Percentiles rank a stretch among this genome's conserved stretches.
These are phyloP conservation scores for Gadopsis bispinosus DNA, from an alignment of 2,797 vertebrate species.

Conservation along the genomic window DNA sequence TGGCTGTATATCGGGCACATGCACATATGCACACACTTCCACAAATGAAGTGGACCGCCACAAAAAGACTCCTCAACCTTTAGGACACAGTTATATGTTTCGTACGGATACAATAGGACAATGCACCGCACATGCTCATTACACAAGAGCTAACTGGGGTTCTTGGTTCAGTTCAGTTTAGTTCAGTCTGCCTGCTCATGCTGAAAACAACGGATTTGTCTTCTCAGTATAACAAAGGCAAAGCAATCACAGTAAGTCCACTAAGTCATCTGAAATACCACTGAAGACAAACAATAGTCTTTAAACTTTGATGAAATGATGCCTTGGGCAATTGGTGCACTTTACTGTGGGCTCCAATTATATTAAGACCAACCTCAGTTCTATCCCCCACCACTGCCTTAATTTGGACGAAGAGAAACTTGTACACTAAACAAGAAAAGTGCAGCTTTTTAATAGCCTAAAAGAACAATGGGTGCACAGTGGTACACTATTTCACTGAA, in stretches of 20 bases:
- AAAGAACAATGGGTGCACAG: constrained; percentile 13
- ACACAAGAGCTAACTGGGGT: constrained; percentile 24
- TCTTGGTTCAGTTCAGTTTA: constrained; percentile 17
- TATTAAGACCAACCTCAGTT: constrained; percentile 27
- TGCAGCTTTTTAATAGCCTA: not conserved
- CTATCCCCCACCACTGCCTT: constrained; percentile 12
- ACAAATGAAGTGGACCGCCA: not conserved
- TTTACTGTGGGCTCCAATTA: constrained; percentile 51
- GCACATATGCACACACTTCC: not conserved
- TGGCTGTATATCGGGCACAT: not conserved
- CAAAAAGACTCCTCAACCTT: not conserved
- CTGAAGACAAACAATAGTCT: constrained; percentile 47
- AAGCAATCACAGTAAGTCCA: constrained; percentile 23
- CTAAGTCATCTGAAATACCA: constrained; percentile 35
- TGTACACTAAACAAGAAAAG: constrained; percentile 14
- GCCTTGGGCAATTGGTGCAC: constrained; percentile 47
- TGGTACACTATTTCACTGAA: not conserved
- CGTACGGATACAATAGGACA: not conserved
- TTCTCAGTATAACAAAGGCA: constrained; percentile 47
- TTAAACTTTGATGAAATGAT: constrained; percentile 41
- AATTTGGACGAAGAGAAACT: constrained; percentile 36
- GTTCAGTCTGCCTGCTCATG: constrained; percentile 46
- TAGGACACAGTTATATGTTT: not conserved
- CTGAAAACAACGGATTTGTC: constrained; percentile 57
- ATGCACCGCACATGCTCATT: constrained; percentile 32